Evolutionary conservation across 2,888 invertebrate species (phyloP).

Genomic region (Amiota mariae): DNA sequence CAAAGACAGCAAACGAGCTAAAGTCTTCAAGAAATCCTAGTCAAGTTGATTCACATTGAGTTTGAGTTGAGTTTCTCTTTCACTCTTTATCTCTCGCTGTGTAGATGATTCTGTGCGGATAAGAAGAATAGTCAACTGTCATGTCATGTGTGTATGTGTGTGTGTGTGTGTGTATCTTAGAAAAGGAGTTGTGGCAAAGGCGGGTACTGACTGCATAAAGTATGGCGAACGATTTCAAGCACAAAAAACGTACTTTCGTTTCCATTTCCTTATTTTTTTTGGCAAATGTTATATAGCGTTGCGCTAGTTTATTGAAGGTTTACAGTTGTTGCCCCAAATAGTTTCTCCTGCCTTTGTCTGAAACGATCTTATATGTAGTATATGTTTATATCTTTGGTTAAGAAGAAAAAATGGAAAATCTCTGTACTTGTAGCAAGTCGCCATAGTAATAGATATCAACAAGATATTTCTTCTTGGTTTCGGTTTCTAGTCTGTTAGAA

Average conservation of each 20-base stretch:
- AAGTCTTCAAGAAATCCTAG: conserved; percentile 2
- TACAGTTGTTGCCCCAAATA: conserved; percentile 22
- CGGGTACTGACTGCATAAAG: not conserved
- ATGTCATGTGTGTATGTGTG: conserved; percentile 46
- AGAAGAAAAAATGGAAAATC: not conserved
- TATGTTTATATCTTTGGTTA: too few species aligned
- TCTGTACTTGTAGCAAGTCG: conserved; percentile 53
- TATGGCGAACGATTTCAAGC: not conserved
- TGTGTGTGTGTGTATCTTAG: not conserved
- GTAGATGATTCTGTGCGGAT: conserved; percentile 23
- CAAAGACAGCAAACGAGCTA: not conserved
- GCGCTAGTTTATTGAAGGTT: conserved; percentile 25
- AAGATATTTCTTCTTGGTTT: conserved; percentile 31
- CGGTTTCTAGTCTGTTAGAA: too few species aligned
- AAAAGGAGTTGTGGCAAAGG: not conserved
- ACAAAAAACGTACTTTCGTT: conserved; percentile 6
- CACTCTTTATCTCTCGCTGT: too few species aligned
- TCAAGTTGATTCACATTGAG: not conserved
- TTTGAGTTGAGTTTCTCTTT: too few species aligned
- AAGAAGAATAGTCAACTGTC: conserved; percentile 55
- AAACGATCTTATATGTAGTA: not conserved
- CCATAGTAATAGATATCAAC: conserved; percentile 64
- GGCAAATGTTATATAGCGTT: conserved; percentile 1
- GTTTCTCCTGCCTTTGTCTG: conserved; percentile 32
- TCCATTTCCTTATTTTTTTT: not conserved